Base-by-base conservation (phyloP, 2,888 invertebrate genomes). In the Erynnis tages region DNA sequence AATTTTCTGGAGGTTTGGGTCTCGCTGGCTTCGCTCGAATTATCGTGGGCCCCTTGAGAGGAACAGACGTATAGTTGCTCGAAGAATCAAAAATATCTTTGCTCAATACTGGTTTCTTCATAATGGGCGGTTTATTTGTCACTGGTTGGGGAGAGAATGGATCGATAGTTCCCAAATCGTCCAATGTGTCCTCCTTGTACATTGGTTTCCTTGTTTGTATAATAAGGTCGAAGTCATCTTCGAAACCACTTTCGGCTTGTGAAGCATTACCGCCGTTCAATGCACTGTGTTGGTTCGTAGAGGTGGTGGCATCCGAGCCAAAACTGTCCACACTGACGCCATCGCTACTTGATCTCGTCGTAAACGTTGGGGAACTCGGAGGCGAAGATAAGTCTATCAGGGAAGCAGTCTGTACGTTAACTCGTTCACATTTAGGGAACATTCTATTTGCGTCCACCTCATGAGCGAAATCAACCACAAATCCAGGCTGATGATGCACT, bases 191-290 rank as follows among this genome's bases (percentile, higher is more conserved):
- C 6, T 83, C 80, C 67, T 82, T 79, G 65, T 71, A 66, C 21
- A 76, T 62, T 38, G 69, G 71, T 65, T 86, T 91, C 65, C 82
- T 80, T 56, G 87, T 75, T 60, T 82, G 82, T 2, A 93, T 86
- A 65, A 93, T 92, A 37, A 93, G 86, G 71, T 95, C 94, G 73
- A 94, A 95, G 73, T 96, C 95, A 82, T 95, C 96, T 76, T 96
- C 96, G 71, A 96, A 96, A 2, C 95, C 94, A 79, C 94, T 94
- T 71, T 94, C 94, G 34, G 93, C 92, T 70, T 94, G 93, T 2
- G 94, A 94, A 4, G 91, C 91, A 67, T 92, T 93, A 10, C 93
- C 93, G 65, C 92, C 92, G 61, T 88, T 90, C 30, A 89, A 79
- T 16, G 82, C 76, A 55, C 86, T 84, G 46, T 90, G 91, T 61